Conservation (phyloP, 2,888 invertebrate species). For the Blera fallax region DNA sequence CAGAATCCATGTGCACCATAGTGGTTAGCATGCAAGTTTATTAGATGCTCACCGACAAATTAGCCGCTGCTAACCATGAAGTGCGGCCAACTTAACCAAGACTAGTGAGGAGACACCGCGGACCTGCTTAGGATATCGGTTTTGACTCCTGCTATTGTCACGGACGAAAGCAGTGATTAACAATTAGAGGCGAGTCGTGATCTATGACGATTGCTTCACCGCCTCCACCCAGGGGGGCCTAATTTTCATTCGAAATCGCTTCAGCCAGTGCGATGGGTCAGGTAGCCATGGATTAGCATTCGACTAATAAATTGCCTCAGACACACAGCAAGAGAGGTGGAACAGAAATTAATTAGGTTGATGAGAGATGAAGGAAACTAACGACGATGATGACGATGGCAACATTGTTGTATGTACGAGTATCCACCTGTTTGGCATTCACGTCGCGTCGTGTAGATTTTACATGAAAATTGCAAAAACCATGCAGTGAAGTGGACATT, state of each 20-base stretch:
- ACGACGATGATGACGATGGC: not conserved
- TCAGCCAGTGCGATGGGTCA: slow-evolving; percentile 11
- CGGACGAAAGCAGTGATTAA: slow-evolving; percentile 62
- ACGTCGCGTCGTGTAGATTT: slow-evolving; percentile 39
- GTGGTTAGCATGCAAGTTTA: slow-evolving; percentile 33
- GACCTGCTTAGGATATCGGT: slow-evolving; percentile 9
- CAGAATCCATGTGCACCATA: slow-evolving; percentile 18
- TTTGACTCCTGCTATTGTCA: slow-evolving; percentile 63
- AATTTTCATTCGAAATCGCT: slow-evolving; percentile 35
- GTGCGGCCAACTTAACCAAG: slow-evolving; percentile 6
- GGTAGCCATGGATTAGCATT: slow-evolving; percentile 47
- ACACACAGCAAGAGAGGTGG: not conserved
- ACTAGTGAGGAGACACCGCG: slow-evolving; percentile 6
- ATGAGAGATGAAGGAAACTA: slow-evolving; percentile 16
- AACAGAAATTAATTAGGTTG: slow-evolving; percentile 61
- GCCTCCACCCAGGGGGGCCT: slow-evolving; percentile 30
- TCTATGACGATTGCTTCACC: slow-evolving; percentile 65
- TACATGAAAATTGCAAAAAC: slow-evolving; percentile 36
- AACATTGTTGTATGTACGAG: not conserved
- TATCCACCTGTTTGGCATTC: slow-evolving; percentile 49
- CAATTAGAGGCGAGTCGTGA: slow-evolving; percentile 66
- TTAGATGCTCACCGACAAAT: slow-evolving; percentile 57
- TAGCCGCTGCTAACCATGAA: slow-evolving; percentile 7
- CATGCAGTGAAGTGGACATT: slow-evolving; percentile 27
- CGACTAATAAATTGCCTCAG: slow-evolving; percentile 47